Evolutionary conservation across 2,888 invertebrate genomes (phyloP).

Genomic region (Lasioglossum malachurum): DNA sequence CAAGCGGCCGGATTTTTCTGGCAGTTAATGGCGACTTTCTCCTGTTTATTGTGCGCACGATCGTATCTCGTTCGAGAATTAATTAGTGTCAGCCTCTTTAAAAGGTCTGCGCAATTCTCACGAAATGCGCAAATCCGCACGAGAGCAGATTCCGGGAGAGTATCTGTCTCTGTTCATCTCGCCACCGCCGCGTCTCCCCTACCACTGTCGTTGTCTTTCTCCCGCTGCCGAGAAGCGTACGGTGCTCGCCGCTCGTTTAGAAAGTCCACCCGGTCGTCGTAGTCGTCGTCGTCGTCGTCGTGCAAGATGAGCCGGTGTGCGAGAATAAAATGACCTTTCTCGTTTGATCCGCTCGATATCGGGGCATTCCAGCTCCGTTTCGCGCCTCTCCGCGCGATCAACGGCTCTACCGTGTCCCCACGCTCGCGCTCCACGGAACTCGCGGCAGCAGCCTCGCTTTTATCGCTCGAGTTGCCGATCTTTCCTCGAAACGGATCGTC

Average conservation of each 20-base stretch:
- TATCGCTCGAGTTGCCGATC: not conserved
- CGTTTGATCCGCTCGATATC: constrained; percentile 58
- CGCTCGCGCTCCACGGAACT: not conserved
- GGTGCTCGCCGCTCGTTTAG: constrained; percentile 53
- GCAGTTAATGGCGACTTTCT: constrained; percentile 73
- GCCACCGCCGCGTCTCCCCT: not conserved
- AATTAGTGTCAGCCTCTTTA: constrained; percentile 72
- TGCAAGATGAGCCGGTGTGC: constrained; percentile 49
- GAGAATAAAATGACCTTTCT: constrained; percentile 64
- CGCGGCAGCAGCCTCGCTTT: not conserved
- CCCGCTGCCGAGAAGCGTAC: not conserved
- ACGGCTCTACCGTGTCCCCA: not conserved
- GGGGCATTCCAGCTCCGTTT: constrained; percentile 29
- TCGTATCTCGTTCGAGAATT: constrained; percentile 71
- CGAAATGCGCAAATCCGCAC: constrained; percentile 72
- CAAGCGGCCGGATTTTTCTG: constrained; percentile 69
- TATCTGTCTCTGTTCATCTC: constrained; percentile 2
- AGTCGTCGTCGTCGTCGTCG: constrained; percentile 1
- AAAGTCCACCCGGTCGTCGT: constrained; percentile 46
- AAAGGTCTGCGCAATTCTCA: constrained; percentile 71
- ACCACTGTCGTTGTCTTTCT: not conserved
- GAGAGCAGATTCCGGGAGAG: constrained; percentile 59
- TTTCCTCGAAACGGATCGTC: not conserved
- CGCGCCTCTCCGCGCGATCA: constrained; percentile 3
- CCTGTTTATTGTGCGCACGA: constrained; percentile 71